Conservation (phyloP, 1,140 invertebrate species). For the Trachymyrmex cornetzi region DNA sequence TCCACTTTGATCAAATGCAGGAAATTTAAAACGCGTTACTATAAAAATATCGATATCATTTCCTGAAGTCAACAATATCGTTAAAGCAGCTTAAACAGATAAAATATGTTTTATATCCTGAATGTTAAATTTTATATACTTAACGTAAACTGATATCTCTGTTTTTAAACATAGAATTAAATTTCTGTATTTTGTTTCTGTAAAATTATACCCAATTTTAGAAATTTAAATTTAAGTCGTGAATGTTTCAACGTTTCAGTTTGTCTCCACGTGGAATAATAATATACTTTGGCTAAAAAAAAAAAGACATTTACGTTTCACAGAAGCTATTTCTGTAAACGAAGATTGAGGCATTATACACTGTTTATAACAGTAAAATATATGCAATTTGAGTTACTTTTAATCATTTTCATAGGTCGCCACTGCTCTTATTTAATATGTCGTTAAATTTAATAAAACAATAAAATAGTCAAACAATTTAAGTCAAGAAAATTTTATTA, state of each 20-base stretch:
- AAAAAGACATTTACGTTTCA: not conserved
- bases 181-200: not conserved
- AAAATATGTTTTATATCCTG: slow-evolving; percentile 1
- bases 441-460: too few relatives aligned
- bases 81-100: not conserved
- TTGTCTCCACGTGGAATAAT: too few relatives aligned
- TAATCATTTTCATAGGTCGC: too few relatives aligned
- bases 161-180: not conserved
- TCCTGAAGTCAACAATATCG: not conserved
- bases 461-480: too few relatives aligned
- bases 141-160: too few relatives aligned
- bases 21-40: not conserved
- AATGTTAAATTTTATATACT: not conserved
- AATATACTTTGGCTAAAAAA: too few relatives aligned
- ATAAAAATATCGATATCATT: not conserved
- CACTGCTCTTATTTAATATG: too few relatives aligned
- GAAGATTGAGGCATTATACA: not conserved
- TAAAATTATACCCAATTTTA: not conserved
- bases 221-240: not conserved
- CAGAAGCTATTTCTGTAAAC: not conserved
- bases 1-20: not conserved
- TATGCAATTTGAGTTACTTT: too few relatives aligned
- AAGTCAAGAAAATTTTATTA: too few relatives aligned
- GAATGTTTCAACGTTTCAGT: not conserved
- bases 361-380: too few relatives aligned